Evolutionary conservation across 2,797 vertebrate species (phyloP), one percentile per base, ranked within the genome.

Genomic region (Salmo trutta): DNA sequence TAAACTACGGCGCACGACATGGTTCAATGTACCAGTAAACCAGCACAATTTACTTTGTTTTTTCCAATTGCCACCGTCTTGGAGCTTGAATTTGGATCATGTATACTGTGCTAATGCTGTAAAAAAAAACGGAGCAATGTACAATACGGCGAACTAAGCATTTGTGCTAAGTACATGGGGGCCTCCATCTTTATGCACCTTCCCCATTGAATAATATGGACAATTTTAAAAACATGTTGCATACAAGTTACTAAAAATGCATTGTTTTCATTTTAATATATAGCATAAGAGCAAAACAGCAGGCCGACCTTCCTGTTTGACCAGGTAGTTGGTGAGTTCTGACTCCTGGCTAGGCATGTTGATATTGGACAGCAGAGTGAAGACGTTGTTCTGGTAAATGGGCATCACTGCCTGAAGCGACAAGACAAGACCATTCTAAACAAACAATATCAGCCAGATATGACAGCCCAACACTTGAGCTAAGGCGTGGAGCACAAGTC

Each of bases 331-430:
- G 31, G 80, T 88, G 8, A 96, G 80, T 66, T 92, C 88, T 0
- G 89, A 52, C 80, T 95, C 92, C 67, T 96, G 83, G 70, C 51
- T 92, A 0, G 98, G 96, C 87, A 98, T 90, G 71, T 85, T 94
- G 87, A 99, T 94, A 62, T 92, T 93, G 0, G 96, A 96, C 82
- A 98, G 88, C 74, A 99, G 92, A 0, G 88, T 84, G 86, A 99
- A 98, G 0, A 93, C 88, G 0, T 99, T 99, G 90, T 91, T 95
- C 90, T 97, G 97, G 88, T 96, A 99, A 3, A 95, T 4, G 0
- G 93, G 88, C 36, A 94, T 54, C 0, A 93, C 90, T 24, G 83
- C 91, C 94, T 95, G 76, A 27, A 12, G 31, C 52, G 21, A 31
- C 10, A 68, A 64, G 21, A 31, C 15, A 68, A 19, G 21, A 67